Base-by-base conservation (phyloP, 2,888 invertebrate genomes). In the Rosalia funebris region DNA sequence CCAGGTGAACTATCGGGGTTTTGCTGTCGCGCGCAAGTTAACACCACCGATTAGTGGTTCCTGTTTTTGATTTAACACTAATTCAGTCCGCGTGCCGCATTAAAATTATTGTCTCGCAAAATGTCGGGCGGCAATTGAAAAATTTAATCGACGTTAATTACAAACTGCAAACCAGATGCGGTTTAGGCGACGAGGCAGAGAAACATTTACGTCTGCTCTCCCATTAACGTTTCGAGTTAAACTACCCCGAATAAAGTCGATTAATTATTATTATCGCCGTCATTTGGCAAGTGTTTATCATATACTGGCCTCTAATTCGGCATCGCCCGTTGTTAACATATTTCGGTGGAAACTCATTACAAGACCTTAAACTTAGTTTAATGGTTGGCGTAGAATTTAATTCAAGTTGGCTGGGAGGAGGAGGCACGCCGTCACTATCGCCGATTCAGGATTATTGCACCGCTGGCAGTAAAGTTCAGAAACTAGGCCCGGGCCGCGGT, bases 311-410 rank as follows among this genome's bases (percentile, higher is more conserved):
- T 19, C 14, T 50, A 39, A 50, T 34, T 39, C 37, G 16, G 11
- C 39, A 15, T 16, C 9, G 37, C 50, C 36, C 17, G 19, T 37
- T 12, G 48, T 31, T 50, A 39, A 39, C 15, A 39, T 39, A 31
- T 53, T 31, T 53, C 11, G 42, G 17, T 31, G 17, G 32, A 20
- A 39, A 53, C 39, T 20, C 50, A 50, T 50, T 50, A 50, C 32
- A 31, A 41, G 53, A 42, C 31, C 31, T 53, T 53, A 53, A 53
- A 53, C 41, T 41, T 32, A 53, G 53, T 53, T 53, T 42, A 53
- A 53, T 14, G 53, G 53, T 15, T 37, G 12, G 37, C 10, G 16
- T 37, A 32, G 53, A 42, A 53, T 12, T 32, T 37, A 41, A 53
- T 50, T 34, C 50, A 39, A 53, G 17, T 53, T 31, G 15, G 12